Conservation (phyloP, 2,888 invertebrate genomes). For the Lymantria monacha region DNA sequence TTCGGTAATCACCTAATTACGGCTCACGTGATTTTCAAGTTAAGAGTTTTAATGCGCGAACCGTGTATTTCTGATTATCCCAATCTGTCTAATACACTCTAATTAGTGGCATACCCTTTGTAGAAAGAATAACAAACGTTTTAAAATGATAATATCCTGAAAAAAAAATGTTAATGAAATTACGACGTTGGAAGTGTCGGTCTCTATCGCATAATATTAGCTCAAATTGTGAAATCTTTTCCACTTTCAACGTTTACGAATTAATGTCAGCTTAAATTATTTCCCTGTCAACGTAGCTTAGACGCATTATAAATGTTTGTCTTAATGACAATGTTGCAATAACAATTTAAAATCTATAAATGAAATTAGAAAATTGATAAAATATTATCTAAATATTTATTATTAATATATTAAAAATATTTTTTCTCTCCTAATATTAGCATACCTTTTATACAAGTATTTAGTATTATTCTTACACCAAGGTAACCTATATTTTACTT, state of each 20-base stretch:
- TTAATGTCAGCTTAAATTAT: slow-evolving; percentile 14
- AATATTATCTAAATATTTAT: too few relatives aligned
- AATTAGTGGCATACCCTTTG: slow-evolving; percentile 57
- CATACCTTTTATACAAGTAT: too few relatives aligned
- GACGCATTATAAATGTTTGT: slow-evolving; percentile 16
- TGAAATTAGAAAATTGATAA: too few relatives aligned
- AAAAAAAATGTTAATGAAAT: slow-evolving; percentile 41
- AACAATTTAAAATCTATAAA: too few relatives aligned
- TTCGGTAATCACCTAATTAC: slow-evolving; percentile 82
- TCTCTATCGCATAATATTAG: slow-evolving; percentile 37
- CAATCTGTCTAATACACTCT: slow-evolving; percentile 67
- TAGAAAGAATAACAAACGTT: slow-evolving; percentile 33
- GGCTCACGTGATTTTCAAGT: slow-evolving; percentile 69
- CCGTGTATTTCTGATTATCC: slow-evolving; percentile 75
- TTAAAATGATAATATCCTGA: slow-evolving; percentile 40
- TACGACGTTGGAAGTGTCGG: slow-evolving; percentile 26
- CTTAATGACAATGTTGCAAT: slow-evolving; percentile 1
- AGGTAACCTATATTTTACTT: too few relatives aligned
- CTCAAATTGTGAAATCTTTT: slow-evolving; percentile 33
- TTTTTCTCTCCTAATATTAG: too few relatives aligned
- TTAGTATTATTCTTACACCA: too few relatives aligned
- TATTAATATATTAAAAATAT: too few relatives aligned
- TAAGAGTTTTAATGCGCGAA: slow-evolving; percentile 78
- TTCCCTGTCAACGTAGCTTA: slow-evolving; percentile 23
- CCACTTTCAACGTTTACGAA: slow-evolving; percentile 9